A percentile compares a stretch with the other conserved stretches of the same genome.
phyloP scores from a whole-genome alignment of 2,113 vertebrate genomes.

The Labrus mixtus region DNA sequence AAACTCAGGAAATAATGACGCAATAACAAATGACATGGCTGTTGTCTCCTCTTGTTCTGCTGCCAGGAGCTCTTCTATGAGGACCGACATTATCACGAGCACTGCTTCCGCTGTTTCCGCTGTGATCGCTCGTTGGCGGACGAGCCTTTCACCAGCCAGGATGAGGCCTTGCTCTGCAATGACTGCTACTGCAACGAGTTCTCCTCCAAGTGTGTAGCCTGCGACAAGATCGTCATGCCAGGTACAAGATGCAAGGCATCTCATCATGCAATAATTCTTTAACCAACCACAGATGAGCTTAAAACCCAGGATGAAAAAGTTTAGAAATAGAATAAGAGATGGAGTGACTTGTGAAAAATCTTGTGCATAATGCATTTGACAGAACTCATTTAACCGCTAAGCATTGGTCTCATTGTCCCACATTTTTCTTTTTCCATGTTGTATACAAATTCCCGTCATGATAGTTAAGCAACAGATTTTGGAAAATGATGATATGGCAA shows the following conservation, averaged over 20 bases:
- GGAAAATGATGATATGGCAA: conserved; percentile 38
- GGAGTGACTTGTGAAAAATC: not conserved
- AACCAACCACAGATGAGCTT: not conserved
- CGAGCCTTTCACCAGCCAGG: conserved; percentile 97
- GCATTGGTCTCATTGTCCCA: not conserved
- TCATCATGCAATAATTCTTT: not conserved
- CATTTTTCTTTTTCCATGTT: conserved; percentile 34
- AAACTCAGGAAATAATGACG: not conserved
- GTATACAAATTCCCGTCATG: conserved; percentile 31
- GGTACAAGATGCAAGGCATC: conserved; percentile 80
- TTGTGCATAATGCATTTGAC: conserved; percentile 4
- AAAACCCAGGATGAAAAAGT: not conserved
- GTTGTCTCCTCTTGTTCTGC: conserved; percentile 13
- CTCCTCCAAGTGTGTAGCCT: conserved; percentile 95
- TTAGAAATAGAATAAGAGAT: not conserved
- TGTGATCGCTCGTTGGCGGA: conserved; percentile 95
- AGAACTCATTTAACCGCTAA: conserved; percentile 18
- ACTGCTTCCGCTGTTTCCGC: conserved; percentile 97
- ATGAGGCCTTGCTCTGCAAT: conserved; percentile 93
- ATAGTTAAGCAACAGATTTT: conserved; percentile 39
- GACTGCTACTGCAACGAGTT: conserved; percentile 98
- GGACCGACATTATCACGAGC: conserved; percentile 96
- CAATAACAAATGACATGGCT: not conserved
- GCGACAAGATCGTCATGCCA: conserved; percentile 97
- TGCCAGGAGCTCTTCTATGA: conserved; percentile 96